Evolutionary conservation across 1,140 invertebrate species (phyloP).

Genomic region (Drosophila kohkoa): DNA sequence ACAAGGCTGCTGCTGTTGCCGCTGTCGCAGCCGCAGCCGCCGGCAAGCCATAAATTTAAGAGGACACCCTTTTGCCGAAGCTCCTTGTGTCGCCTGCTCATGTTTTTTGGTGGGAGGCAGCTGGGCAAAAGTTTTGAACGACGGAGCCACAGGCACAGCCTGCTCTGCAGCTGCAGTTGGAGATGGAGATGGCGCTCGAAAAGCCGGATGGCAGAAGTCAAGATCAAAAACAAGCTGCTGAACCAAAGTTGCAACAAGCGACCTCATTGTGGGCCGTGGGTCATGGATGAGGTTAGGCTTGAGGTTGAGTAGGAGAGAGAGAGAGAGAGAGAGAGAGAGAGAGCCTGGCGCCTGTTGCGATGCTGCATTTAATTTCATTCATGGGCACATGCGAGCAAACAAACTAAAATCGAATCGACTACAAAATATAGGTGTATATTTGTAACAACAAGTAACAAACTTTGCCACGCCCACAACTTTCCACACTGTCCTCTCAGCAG

Average conservation of each 20-base stretch:
- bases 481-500: not conserved
- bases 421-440: constrained; percentile 13
- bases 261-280: constrained; percentile 3
- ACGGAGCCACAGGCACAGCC: constrained; percentile 46
- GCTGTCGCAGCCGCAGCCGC: constrained; percentile 44
- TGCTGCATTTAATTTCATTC: constrained; percentile 67
- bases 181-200: not conserved
- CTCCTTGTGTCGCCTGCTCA: not conserved
- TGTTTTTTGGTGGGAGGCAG: not conserved
- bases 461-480: not conserved
- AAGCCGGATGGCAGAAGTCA: constrained; percentile 59
- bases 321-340: too few relatives aligned
- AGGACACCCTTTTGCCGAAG: not conserved
- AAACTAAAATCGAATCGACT: constrained; percentile 56
- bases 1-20: constrained; percentile 29
- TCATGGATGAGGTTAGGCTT: constrained; percentile 21
- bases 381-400: constrained; percentile 37
- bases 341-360: constrained; percentile 36
- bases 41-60: constrained; percentile 53
- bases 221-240: constrained; percentile 69
- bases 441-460: constrained; percentile 19
- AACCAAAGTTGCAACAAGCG: constrained; percentile 61
- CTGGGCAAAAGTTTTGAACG: constrained; percentile 43
- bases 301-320: constrained; percentile 1
- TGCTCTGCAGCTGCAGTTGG: constrained; percentile 6